phyloP scores from a whole-genome alignment of 1,140 invertebrate genomes.

The Frieseomelitta varia region DNA sequence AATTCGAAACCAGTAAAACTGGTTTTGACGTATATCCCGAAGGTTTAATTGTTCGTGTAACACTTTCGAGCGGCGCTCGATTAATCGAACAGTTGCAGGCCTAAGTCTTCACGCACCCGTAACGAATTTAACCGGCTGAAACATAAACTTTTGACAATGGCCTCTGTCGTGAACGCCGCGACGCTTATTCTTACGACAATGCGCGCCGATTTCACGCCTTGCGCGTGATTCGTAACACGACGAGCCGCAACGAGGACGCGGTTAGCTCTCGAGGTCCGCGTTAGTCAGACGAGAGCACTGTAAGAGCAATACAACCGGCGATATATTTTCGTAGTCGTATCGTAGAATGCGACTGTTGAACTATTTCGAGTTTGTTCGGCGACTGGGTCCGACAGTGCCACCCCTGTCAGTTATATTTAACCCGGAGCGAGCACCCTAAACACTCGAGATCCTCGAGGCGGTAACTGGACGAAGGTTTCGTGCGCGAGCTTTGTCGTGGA shows the following conservation, averaged over 20 bases:
- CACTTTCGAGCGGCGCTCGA: not conserved
- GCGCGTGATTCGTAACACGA: not conserved
- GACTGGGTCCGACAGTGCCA: constrained; percentile 44
- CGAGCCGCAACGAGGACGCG: not conserved
- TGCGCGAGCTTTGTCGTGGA: constrained; percentile 58
- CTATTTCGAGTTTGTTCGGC: constrained; percentile 62
- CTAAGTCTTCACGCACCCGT: not conserved
- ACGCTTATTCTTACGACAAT: too few relatives aligned
- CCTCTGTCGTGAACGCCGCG: too few relatives aligned
- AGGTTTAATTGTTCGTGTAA: constrained; percentile 3
- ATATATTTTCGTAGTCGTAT: constrained; percentile 13
- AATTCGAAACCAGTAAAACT: constrained; percentile 10
- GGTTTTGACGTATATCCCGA: not conserved
- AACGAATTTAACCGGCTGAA: not conserved
- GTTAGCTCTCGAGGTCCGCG: not conserved
- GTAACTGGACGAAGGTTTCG: constrained; percentile 50
- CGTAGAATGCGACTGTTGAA: not conserved
- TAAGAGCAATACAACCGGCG: not conserved
- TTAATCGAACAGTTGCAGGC: not conserved
- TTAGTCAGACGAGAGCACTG: not conserved
- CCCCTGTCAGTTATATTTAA: constrained; percentile 73
- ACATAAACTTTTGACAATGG: too few relatives aligned
- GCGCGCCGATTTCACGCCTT: not conserved
- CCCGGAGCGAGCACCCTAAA: constrained; percentile 38
- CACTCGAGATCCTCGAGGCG: constrained; percentile 27